Evolutionary conservation across 1,140 invertebrate species (phyloP), one percentile per base, ranked within the genome.

Genomic region (Ylistrum balloti): DNA sequence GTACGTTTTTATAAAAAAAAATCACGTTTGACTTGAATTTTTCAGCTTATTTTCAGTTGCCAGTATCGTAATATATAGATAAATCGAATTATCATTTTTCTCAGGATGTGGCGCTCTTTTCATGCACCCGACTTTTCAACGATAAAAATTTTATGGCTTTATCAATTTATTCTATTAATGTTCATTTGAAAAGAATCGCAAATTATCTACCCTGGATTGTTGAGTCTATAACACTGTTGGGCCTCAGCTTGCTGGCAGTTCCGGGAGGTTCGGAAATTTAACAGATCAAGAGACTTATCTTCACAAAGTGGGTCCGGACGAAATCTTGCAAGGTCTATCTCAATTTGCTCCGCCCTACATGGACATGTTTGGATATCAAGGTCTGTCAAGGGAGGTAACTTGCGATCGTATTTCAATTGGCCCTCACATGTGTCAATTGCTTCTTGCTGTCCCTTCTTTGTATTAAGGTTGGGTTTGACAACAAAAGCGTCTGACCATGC

Each of bases 271-370:
- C 56, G 56, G 5, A 11, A 9, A 74, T 5, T 7, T 9, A 17
- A 38, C 5, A 7, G 35, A 38, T 38, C 35, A 5, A 38, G 35
- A 38, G 5, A 38, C 3, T 22, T 48, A 13, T 48, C 13, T 48
- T 89, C 87, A 45, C 90, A 91, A 32, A 41, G 17, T 0, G 90
- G 90, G 35, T 91, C 90, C 0, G 86, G 86, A 87, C 88, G 88
- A 45, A 91, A 91, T n/a, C 90, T 32, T 1, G 35, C 48, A 33
- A 89, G 87, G 35, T 91, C 90, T 10, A 91, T 17, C 17, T 74
- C 34, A 10, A 86, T 86, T 85, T 91, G 90, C 0, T 86, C 35
- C 0, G 87, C 10, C 33, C 85, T 89, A 32, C 90, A 91, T 0
- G 90, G 90, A 89, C 90, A 91, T 17, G 33, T 45, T 17, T 91